Conservation (phyloP, 2,113 vertebrate genomes). For the Nipponia nippon region DNA sequence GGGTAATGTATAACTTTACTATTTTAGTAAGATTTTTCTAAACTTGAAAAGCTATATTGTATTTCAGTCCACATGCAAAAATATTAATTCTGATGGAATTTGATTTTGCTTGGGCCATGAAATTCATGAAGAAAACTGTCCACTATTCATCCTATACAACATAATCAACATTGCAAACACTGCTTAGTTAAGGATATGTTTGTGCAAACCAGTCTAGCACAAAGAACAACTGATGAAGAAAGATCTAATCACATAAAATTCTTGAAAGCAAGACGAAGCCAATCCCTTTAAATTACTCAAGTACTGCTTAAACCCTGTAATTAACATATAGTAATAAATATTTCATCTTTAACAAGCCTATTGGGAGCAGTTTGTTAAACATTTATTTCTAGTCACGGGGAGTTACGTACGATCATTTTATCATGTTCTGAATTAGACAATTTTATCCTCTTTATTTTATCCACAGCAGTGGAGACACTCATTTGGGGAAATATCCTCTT, state of each 20-base stretch:
- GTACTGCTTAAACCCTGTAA: conserved; percentile 14
- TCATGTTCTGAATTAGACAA: neutral
- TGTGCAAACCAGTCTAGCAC: neutral
- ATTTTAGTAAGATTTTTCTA: neutral
- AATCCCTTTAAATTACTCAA: conserved; percentile 14
- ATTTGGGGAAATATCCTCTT: neutral
- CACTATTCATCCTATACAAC: neutral
- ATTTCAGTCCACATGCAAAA: neutral
- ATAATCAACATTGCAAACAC: neutral
- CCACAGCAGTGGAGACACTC: neutral
- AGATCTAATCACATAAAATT: neutral
- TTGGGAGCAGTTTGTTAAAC: conserved; percentile 40
- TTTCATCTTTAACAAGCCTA: conserved; percentile 38
- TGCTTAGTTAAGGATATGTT: neutral
- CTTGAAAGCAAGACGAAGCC: neutral
- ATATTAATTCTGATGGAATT: neutral
- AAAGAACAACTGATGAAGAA: neutral
- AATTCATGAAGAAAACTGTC: neutral
- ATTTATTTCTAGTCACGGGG: neutral
- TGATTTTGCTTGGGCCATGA: neutral
- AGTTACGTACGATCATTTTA: neutral
- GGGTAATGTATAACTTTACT: neutral
- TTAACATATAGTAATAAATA: conserved; percentile 57
- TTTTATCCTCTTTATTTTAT: neutral
- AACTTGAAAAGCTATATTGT: neutral